phyloP scores from a whole-genome alignment of 2,113 vertebrate species.

The Mormyrus lacerda region DNA sequence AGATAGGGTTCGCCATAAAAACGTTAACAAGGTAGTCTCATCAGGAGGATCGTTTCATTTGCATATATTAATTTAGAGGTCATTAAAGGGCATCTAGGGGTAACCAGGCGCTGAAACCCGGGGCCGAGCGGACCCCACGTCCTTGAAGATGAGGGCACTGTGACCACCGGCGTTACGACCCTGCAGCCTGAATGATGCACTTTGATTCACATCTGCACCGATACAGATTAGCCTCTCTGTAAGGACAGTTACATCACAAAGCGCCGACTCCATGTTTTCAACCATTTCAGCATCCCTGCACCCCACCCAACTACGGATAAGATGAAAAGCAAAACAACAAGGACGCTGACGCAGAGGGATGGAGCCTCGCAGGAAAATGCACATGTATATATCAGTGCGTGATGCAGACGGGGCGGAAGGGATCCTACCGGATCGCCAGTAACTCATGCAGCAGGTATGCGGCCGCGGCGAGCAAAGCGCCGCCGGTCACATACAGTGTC shows the following conservation, averaged over 20 bases:
- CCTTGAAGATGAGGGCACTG: neutral
- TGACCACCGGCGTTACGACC: neutral
- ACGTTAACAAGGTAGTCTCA: neutral
- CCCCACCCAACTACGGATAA: conserved; percentile 39
- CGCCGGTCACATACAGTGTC: conserved; percentile 90
- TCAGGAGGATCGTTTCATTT: neutral
- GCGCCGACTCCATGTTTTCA: conserved; percentile 41
- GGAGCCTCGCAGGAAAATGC: neutral
- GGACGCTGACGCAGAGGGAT: neutral
- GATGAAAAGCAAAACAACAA: neutral
- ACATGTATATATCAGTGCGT: neutral
- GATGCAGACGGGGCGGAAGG: neutral
- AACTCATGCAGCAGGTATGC: conserved; percentile 92
- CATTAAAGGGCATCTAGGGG: neutral
- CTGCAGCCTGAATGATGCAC: neutral
- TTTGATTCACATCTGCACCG: neutral
- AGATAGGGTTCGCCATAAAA: neutral
- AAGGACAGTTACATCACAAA: conserved; percentile 47
- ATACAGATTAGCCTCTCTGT: neutral
- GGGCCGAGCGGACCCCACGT: neutral
- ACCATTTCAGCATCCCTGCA: conserved; percentile 19
- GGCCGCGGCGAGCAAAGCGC: conserved; percentile 90
- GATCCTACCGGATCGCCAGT: conserved; percentile 82
- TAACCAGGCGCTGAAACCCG: neutral
- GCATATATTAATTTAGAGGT: neutral